Conservation (phyloP, 1,140 invertebrate genomes). For the Aphelenchoides besseyi region DNA sequence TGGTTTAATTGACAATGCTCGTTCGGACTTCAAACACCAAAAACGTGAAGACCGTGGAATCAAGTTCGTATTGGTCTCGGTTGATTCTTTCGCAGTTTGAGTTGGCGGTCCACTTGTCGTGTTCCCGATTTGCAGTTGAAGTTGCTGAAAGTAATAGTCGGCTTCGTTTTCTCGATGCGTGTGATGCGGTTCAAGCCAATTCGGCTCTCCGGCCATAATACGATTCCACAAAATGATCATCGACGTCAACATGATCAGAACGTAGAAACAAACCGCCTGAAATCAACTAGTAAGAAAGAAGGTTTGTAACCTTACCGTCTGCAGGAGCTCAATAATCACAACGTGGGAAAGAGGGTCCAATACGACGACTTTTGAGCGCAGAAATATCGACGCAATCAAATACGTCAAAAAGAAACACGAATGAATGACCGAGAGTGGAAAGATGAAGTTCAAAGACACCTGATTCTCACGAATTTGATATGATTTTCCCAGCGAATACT, state of each 20-base stretch:
- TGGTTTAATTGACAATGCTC: neutral
- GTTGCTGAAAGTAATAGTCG: conserved; percentile 15
- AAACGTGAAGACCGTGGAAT: conserved; percentile 17
- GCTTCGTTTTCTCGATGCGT: neutral
- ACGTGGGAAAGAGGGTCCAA: neutral
- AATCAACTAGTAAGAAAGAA: neutral
- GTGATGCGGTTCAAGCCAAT: neutral
- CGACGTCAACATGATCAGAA: neutral
- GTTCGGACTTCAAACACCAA: neutral
- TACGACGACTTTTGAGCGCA: neutral
- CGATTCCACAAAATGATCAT: neutral
- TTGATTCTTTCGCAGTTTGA: too few species aligned
- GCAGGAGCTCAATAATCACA: conserved; percentile 17
- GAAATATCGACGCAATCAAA: neutral
- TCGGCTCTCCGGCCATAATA: neutral
- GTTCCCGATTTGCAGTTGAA: conserved; percentile 4
- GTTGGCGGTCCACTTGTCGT: neutral
- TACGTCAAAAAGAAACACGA: conserved; percentile 14
- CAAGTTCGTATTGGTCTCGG: too few species aligned
- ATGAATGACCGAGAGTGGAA: conserved; percentile 13
- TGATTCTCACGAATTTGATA: conserved; percentile 20
- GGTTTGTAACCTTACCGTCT: conserved; percentile 10
- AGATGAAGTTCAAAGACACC: neutral
- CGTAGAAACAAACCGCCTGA: conserved; percentile 17
- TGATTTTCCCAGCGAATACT: neutral